phyloP scores from a whole-genome alignment of 2,113 vertebrate species.

The Misgurnus anguillicaudatus region DNA sequence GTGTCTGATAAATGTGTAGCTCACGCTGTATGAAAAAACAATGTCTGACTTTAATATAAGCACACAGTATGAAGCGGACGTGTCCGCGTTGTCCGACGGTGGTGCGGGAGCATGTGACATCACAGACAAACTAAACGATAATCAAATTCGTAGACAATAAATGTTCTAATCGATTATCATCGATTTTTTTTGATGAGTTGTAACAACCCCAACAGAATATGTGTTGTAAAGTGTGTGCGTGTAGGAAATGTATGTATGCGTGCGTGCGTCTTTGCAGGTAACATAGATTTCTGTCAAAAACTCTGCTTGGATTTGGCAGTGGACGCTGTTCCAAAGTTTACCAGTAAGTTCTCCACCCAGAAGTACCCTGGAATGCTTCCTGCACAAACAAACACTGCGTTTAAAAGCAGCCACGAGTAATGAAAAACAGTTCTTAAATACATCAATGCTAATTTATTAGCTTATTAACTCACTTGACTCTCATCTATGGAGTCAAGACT shows the following conservation, averaged over 20 bases:
- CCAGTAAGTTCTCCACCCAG: background rate
- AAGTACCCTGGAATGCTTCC: slow-evolving; percentile 24
- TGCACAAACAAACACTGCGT: slow-evolving; percentile 42
- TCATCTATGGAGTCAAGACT: background rate
- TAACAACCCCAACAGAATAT: too few species aligned
- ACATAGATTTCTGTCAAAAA: background rate
- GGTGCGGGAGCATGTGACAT: too few species aligned
- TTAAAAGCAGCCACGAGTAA: slow-evolving; percentile 16
- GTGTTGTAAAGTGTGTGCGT: too few species aligned
- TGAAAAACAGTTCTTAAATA: background rate
- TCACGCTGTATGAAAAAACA: too few species aligned
- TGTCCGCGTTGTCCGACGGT: too few species aligned
- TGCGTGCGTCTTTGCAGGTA: background rate
- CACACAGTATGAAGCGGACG: too few species aligned
- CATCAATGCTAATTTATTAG: slow-evolving; percentile 20
- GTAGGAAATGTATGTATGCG: too few species aligned
- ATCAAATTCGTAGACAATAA: too few species aligned
- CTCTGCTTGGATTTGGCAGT: background rate
- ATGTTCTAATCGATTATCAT: too few species aligned
- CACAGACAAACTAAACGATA: too few species aligned
- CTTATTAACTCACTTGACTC: background rate
- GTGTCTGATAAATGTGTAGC: background rate
- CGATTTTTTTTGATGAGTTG: too few species aligned
- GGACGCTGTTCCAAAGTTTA: slow-evolving; percentile 3
- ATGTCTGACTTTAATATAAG: too few species aligned